Conservation (phyloP, 2,113 vertebrate genomes). For the Nanorana parkeri region DNA sequence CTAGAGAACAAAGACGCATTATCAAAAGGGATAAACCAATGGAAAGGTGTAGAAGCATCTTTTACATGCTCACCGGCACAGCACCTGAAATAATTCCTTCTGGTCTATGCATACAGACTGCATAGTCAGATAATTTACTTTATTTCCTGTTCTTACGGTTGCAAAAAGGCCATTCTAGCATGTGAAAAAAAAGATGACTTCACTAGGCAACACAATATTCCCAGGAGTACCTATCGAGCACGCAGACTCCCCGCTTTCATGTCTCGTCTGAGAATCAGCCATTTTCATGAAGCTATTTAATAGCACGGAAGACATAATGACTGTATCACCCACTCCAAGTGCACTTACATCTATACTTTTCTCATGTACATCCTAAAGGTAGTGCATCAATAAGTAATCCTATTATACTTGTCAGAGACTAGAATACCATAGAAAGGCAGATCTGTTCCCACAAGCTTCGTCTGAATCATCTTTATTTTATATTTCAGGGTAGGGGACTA, state of each 20-base stretch:
- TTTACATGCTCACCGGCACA: not conserved
- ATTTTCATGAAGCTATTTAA: slow-evolving; percentile 34
- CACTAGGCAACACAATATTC: slow-evolving; percentile 45
- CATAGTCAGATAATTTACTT: slow-evolving; percentile 12
- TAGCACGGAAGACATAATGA: slow-evolving; percentile 25
- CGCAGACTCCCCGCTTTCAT: not conserved
- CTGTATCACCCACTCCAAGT: slow-evolving; percentile 36
- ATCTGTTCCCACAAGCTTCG: not conserved
- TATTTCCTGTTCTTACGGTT: slow-evolving; percentile 27
- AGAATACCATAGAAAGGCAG: slow-evolving; percentile 8
- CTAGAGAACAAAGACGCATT: slow-evolving; percentile 46
- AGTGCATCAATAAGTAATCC: slow-evolving; percentile 41
- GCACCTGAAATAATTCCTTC: slow-evolving; percentile 12
- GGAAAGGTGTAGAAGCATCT: slow-evolving; percentile 7
- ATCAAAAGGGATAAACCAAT: slow-evolving; percentile 39
- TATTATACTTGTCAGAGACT: slow-evolving; percentile 39
- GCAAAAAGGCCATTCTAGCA: slow-evolving; percentile 22
- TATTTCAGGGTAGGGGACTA: slow-evolving; percentile 4
- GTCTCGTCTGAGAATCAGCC: slow-evolving; percentile 32
- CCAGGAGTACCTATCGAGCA: slow-evolving; percentile 32
- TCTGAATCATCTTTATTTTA: slow-evolving; percentile 18
- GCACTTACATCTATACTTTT: slow-evolving; percentile 43
- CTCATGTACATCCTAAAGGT: slow-evolving; percentile 15
- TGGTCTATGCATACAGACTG: slow-evolving; percentile 17
- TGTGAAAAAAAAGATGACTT: slow-evolving; percentile 11